Evolutionary conservation across 2,797 vertebrate genomes (phyloP).

Genomic region (Sebastes steindachneri): DNA sequence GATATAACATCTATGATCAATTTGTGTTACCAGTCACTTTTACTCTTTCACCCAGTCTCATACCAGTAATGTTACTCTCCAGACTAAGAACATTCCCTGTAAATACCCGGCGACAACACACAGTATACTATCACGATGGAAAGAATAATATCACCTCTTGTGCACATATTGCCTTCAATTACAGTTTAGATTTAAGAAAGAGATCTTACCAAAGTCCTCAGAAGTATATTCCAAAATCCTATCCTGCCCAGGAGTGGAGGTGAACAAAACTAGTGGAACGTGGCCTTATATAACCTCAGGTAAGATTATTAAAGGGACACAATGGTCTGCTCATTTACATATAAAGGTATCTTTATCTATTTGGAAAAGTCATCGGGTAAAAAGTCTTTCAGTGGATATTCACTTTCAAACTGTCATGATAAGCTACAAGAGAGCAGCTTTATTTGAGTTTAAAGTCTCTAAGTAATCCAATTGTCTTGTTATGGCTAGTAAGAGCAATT

Average conservation of each 20-base stretch:
- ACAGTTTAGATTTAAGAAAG: background rate
- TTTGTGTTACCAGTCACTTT: background rate
- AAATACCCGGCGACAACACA: background rate
- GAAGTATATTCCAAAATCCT: background rate
- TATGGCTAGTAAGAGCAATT: background rate
- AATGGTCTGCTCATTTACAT: constrained; percentile 42
- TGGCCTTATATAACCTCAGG: background rate
- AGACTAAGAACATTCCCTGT: background rate
- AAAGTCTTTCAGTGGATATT: background rate
- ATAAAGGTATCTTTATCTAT: constrained; percentile 28
- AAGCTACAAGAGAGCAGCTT: background rate
- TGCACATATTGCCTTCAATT: background rate
- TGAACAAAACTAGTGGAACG: background rate
- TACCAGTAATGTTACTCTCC: background rate
- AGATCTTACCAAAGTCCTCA: constrained; percentile 19
- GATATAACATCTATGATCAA: no score
- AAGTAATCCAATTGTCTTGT: background rate
- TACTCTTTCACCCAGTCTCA: background rate
- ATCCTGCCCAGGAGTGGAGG: background rate
- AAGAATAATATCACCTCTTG: background rate
- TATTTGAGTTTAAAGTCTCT: background rate
- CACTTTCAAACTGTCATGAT: background rate
- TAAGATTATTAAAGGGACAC: background rate
- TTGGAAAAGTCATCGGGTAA: background rate
- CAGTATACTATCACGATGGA: background rate